Evolutionary conservation across 2,797 vertebrate genomes (phyloP).

Genomic region (Anas bernieri): DNA sequence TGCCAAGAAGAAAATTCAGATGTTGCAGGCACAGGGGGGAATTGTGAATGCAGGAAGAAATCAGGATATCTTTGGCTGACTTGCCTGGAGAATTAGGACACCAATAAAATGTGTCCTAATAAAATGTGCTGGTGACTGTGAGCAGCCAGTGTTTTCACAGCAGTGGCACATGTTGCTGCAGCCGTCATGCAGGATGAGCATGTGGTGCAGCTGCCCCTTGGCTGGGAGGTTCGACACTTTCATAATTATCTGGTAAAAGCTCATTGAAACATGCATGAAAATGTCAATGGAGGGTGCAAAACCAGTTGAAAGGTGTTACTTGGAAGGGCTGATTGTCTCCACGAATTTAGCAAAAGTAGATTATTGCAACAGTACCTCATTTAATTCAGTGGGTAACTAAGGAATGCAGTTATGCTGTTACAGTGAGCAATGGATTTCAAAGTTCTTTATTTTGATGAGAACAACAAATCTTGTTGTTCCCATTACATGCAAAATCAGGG

Average conservation of each 20-base stretch:
- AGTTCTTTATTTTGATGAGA: neutral
- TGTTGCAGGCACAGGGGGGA: neutral
- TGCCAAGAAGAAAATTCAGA: neutral
- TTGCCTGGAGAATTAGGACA: neutral
- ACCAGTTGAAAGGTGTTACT: neutral
- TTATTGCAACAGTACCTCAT: neutral
- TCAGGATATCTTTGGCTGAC: neutral
- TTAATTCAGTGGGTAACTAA: neutral
- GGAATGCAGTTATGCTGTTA: neutral
- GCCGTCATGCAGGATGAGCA: neutral
- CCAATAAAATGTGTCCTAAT: neutral
- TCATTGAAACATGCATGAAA: neutral
- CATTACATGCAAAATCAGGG: neutral
- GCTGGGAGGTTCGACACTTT: neutral
- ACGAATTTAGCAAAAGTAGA: neutral
- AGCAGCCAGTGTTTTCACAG: neutral
- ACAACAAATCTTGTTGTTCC: neutral
- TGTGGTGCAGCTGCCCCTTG: neutral
- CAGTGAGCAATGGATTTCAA: neutral
- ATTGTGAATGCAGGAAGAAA: neutral
- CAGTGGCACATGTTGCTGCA: neutral
- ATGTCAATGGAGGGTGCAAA: neutral
- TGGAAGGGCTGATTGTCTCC: neutral
- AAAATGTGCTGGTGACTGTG: neutral
- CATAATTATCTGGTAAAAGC: neutral